Evolutionary conservation across 2,113 vertebrate species (phyloP).

Genomic region (Alethe diademata): DNA sequence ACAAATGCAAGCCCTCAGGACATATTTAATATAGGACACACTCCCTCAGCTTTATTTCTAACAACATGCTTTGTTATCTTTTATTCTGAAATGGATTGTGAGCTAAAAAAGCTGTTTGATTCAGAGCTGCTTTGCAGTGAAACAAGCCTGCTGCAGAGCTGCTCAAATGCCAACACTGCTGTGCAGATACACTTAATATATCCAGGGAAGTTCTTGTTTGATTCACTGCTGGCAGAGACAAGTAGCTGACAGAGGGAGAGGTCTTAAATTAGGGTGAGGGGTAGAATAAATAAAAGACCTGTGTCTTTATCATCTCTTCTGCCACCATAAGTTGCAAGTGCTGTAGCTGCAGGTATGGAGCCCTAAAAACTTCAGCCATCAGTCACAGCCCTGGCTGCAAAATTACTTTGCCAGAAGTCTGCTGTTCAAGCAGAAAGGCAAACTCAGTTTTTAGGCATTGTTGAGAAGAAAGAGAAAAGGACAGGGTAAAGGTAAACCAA

Average conservation of each 20-base stretch:
- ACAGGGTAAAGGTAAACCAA: not conserved
- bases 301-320: not conserved
- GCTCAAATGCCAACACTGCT: not conserved
- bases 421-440: not conserved
- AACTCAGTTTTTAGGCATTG: not conserved
- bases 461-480: not conserved
- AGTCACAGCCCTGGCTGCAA: not conserved
- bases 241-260: not conserved
- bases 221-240: not conserved
- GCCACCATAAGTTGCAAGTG: not conserved
- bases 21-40: not conserved
- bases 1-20: not conserved
- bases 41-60: not conserved
- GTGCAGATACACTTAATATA: not conserved
- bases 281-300: not conserved
- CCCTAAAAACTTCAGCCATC: not conserved
- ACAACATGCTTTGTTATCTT: not conserved
- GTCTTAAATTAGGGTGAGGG: not conserved
- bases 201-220: not conserved
- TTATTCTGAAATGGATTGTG: not conserved
- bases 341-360: not conserved
- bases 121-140: not conserved
- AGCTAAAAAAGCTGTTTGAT: not conserved
- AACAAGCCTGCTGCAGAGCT: not conserved
- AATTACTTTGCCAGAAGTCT: not conserved